Evolutionary conservation across 2,888 invertebrate species (phyloP), one percentile per base, ranked within the genome.

Genomic region (Rhamphomyia laevipes): DNA sequence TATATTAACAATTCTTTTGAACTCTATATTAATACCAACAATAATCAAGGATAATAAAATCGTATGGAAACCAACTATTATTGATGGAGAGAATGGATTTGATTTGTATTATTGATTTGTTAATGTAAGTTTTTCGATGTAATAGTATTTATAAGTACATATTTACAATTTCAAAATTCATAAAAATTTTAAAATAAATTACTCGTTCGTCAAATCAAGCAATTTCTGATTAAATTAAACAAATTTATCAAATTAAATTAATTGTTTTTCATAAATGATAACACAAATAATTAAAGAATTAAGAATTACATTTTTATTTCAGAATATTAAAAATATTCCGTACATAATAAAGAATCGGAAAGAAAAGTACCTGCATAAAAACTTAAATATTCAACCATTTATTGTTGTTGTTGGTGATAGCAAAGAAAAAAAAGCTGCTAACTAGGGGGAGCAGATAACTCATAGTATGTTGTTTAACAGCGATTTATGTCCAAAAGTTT

Each of bases 371-470:
- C 4, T 3, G 18, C 17, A 40, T 3, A 40, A 18, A 10, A 13
- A 13, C 4, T 40, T 9, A 13, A 40, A 16, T 3, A 27, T 45
- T 21, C 21, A 45, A 17, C 21, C 37, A 38, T 23, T 45, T 23
- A 37, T 45, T 45, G 45, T 45, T 37, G 35, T 45, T 37, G 45
- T 45, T 45, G 45, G 45, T 11, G 18, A 45, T 3, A 37, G 17
- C 3, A 17, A 9, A 18, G 15, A 27, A 23, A 45, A n/a, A n/a
- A n/a, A n/a, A n/a, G n/a, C n/a, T n/a, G n/a, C n/a, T n/a, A n/a
- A n/a, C n/a, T n/a, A n/a, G n/a, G n/a, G n/a, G n/a, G n/a, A n/a
- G n/a, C n/a, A n/a, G n/a, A n/a, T n/a, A n/a, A n/a, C n/a, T n/a
- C n/a, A n/a, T n/a, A n/a, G n/a, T n/a, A n/a, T n/a, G n/a, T n/a